These are phyloP conservation scores for Oryctes rhinoceros DNA, from an alignment of 1,140 invertebrate species.

Conservation along the genomic window DNA sequence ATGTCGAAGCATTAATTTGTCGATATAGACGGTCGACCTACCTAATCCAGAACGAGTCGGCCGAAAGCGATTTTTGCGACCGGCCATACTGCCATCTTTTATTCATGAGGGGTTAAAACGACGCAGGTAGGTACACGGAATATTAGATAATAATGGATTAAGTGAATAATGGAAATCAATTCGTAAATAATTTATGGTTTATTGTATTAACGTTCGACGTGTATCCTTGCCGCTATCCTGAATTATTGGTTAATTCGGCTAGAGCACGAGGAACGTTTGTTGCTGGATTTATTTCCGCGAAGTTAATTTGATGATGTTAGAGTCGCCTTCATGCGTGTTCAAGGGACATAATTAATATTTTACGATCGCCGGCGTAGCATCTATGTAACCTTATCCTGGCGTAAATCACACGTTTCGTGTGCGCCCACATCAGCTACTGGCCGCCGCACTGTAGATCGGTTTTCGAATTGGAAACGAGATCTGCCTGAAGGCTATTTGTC, in stretches of 20 bases:
- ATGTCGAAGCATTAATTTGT: slow-evolving; percentile 30
- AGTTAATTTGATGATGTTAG: neutral
- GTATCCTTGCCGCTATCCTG: no score
- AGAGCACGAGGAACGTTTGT: no score
- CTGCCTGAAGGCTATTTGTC: neutral
- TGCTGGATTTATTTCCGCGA: neutral
- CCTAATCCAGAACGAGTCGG: slow-evolving; percentile 11
- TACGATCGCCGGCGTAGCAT: neutral
- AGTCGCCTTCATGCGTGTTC: neutral
- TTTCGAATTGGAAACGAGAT: slow-evolving; percentile 14
- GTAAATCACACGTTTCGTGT: neutral
- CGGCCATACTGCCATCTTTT: neutral
- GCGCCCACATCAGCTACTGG: neutral
- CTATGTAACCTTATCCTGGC: neutral
- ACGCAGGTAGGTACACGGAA: neutral
- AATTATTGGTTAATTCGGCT: no score
- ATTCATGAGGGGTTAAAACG: neutral
- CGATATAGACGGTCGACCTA: slow-evolving; percentile 14
- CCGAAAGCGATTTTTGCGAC: neutral
- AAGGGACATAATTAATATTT: neutral
- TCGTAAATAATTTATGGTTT: no score
- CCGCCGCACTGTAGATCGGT: neutral
- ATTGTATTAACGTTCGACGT: no score
- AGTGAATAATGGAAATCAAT: no score
- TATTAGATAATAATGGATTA: slow-evolving; percentile 3